Base-by-base conservation (phyloP, 2,888 invertebrate genomes). In the Eutolmus rufibarbis region DNA sequence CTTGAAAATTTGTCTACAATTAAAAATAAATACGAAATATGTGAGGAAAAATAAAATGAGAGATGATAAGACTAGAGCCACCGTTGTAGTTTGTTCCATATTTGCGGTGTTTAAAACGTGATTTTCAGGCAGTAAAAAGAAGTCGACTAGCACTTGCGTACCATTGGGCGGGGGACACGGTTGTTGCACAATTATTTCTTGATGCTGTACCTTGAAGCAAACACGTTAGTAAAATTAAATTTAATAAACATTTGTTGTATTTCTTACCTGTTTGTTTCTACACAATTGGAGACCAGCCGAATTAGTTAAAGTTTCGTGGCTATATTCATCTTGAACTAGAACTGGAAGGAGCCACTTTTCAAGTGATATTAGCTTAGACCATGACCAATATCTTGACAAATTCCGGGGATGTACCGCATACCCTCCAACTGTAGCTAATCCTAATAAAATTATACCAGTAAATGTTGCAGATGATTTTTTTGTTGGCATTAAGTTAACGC, bases 181-280 rank as follows among this genome's bases (percentile, higher is more conserved):
- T 66, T 96, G 95, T 91, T 97, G 96, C 40, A 97, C 96, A 90
- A 98, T 97, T 89, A 97, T 97, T 91, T 97, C 97, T 92, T 96
- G 96, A 90, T 96, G 96, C 90, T 97, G 96, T 88, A 97, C 95
- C 95, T 98, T 51, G 12, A 28, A 51, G 23, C 23, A 19, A 23
- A 66, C 9, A 79, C 28, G 85, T 84, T 57, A 88, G 86, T 86
- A 31, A 16, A 74, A 57, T n/a, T 51, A 76, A 34, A 28, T 28
- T 14, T 2, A 78, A 78, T 78, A 81, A 40, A 19, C 7, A 14
- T 43, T 43, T 46, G 1, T 19, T 16, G 46, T 46, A 46, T 0
- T 66, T 28, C n/a, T 90, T 90, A 96, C 96, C 94, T 96, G 96
- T 93, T 96, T 96, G 91, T 95, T 96, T 89, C 95, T 94, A 91